Percentiles rank a stretch among this genome's conserved stretches.
Evolutionary conservation across 1,140 invertebrate genomes (phyloP).

Genomic region (Gonioctena quinquepunctata): DNA sequence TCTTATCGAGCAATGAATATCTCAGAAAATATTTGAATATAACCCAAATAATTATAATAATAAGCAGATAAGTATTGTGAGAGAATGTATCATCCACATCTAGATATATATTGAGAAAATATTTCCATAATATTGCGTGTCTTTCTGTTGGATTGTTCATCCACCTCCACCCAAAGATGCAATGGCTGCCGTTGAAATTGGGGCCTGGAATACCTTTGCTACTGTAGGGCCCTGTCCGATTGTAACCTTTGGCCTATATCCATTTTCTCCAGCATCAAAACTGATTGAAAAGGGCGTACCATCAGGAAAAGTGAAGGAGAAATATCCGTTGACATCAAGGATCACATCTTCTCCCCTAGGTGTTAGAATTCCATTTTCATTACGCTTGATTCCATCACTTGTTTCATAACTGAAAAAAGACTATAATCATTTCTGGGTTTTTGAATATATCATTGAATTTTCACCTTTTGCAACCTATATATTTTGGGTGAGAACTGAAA

Average conservation of each 20-base stretch:
- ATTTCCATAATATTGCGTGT: no score
- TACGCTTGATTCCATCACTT: slow-evolving; percentile 32
- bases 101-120: no score
- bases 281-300: slow-evolving; percentile 57
- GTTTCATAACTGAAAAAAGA: slow-evolving; percentile 33
- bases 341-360: slow-evolving; percentile 60
- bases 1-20: no score
- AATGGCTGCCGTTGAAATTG: slow-evolving; percentile 56
- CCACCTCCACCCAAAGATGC: slow-evolving; percentile 32
- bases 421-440: no score
- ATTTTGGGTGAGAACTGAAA: no score
- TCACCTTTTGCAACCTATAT: no score
- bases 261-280: slow-evolving; percentile 62
- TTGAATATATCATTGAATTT: no score
- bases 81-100: no score
- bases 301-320: slow-evolving; percentile 60
- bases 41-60: no score
- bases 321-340: slow-evolving; percentile 60
- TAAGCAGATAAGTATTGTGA: no score
- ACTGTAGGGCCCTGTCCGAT: background rate
- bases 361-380: slow-evolving; percentile 51
- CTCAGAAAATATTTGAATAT: no score
- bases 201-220: slow-evolving; percentile 46
- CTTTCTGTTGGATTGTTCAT: no score
- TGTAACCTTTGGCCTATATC: slow-evolving; percentile 57